Evolutionary conservation across 2,888 invertebrate species (phyloP).

Genomic region (Morinoia aosen): DNA sequence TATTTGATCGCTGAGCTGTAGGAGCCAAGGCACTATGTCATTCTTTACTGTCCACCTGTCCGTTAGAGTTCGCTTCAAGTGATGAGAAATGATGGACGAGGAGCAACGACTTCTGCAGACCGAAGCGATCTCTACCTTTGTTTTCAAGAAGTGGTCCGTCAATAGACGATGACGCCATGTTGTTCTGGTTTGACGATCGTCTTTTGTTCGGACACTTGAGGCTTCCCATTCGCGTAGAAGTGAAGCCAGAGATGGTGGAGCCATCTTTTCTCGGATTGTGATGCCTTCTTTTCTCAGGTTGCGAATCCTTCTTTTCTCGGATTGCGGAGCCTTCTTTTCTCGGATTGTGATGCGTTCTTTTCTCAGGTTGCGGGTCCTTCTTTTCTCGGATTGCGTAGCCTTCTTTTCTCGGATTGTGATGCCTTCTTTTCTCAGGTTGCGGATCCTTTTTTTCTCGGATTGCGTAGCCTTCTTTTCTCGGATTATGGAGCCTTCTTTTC

Average conservation of each 20-base stretch:
- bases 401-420: no score
- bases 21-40: background rate
- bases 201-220: background rate
- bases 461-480: no score
- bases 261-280: background rate
- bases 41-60: background rate
- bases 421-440: no score
- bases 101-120: background rate
- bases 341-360: no score
- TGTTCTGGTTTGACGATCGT: constrained; percentile 23
- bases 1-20: background rate
- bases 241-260: background rate
- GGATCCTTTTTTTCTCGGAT: no score
- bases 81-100: background rate
- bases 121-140: background rate
- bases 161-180: constrained; percentile 14
- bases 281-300: no score
- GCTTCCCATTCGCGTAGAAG: background rate
- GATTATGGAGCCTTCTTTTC: no score
- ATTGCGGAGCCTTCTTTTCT: no score
- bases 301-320: no score
- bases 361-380: no score
- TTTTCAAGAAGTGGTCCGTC: background rate
- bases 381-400: no score
- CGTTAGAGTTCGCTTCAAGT: background rate